Conservation (phyloP, 2,888 invertebrate species). For the Scaptomyza tumidula region DNA sequence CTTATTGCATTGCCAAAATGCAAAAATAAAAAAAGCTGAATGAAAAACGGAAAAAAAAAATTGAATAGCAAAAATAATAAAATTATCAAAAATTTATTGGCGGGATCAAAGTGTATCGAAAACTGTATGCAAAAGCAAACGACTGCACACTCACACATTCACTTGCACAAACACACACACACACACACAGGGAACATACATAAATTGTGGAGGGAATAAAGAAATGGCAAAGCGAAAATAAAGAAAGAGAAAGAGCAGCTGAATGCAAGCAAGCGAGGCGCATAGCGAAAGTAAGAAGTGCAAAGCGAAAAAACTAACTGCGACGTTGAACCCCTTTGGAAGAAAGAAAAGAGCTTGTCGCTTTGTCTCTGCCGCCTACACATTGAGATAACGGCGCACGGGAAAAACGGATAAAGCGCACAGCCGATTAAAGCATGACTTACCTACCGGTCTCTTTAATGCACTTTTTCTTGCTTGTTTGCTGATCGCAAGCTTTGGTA, state of each 20-base stretch:
- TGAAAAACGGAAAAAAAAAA: slow-evolving; percentile 36
- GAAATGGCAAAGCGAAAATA: slow-evolving; percentile 13
- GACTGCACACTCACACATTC: slow-evolving; percentile 26
- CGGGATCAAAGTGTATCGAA: slow-evolving; percentile 83
- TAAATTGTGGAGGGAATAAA: slow-evolving; percentile 8
- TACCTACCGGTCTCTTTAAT: slow-evolving; percentile 66
- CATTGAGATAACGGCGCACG: slow-evolving; percentile 66
- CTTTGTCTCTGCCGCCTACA: slow-evolving; percentile 33
- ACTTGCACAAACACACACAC: slow-evolving; percentile 12
- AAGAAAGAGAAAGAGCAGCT: slow-evolving; percentile 7
- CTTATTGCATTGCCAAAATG: slow-evolving; percentile 73
- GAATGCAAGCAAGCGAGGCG: slow-evolving; percentile 24
- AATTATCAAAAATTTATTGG: slow-evolving; percentile 78
- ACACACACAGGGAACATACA: slow-evolving; percentile 9
- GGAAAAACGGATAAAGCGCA: slow-evolving; percentile 35
- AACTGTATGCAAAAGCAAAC: slow-evolving; percentile 57
- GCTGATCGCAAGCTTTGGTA: background rate
- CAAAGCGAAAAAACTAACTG: slow-evolving; percentile 52
- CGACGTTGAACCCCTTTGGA: slow-evolving; percentile 45
- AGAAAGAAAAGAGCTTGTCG: background rate
- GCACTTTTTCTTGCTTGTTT: slow-evolving; percentile 9
- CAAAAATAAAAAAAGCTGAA: slow-evolving; percentile 48
- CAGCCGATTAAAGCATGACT: slow-evolving; percentile 57
- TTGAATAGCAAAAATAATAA: slow-evolving; percentile 67
- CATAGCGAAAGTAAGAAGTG: slow-evolving; percentile 39